Conservation (phyloP, 1,140 invertebrate genomes). For the Dreissena polymorpha region DNA sequence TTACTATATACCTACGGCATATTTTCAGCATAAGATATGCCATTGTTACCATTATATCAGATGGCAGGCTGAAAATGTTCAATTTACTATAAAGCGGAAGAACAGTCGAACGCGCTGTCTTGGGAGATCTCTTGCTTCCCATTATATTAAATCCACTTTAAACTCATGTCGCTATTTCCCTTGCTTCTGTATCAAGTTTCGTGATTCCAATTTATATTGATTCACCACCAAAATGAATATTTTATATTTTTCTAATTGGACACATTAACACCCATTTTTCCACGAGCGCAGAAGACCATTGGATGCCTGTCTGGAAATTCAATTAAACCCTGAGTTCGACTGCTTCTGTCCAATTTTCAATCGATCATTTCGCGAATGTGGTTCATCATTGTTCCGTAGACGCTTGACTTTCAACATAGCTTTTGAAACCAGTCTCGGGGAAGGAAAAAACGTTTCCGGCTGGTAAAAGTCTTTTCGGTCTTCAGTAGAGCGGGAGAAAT, state of each 20-base stretch:
- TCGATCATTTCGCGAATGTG: conserved; percentile 52
- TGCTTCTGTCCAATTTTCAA: conserved; percentile 37
- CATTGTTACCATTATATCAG: too few relatives aligned
- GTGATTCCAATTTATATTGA: conserved; percentile 7
- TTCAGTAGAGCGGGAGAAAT: too few relatives aligned
- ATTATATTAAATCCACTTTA: too few relatives aligned
- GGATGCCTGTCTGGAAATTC: conserved; percentile 34
- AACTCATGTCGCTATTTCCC: too few relatives aligned
- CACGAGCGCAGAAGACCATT: conserved; percentile 27
- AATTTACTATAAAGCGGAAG: too few relatives aligned
- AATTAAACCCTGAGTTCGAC: conserved; percentile 30
- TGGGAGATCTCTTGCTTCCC: too few relatives aligned
- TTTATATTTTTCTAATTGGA: conserved; percentile 57
- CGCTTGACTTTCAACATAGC: conserved; percentile 48
- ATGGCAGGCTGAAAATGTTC: too few relatives aligned
- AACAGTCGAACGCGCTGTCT: too few relatives aligned
- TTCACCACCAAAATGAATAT: conserved; percentile 33
- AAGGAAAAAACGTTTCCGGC: not conserved
- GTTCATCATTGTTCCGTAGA: conserved; percentile 50
- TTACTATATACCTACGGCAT: too few relatives aligned
- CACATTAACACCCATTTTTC: conserved; percentile 30
- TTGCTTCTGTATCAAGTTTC: too few relatives aligned
- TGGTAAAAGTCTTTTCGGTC: too few relatives aligned
- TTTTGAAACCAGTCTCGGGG: conserved; percentile 46
- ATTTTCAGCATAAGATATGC: too few relatives aligned